These are phyloP conservation scores for Montipora sp. DNA, from an alignment of 64 coral and sea anemone species.

Conservation along the genomic window DNA sequence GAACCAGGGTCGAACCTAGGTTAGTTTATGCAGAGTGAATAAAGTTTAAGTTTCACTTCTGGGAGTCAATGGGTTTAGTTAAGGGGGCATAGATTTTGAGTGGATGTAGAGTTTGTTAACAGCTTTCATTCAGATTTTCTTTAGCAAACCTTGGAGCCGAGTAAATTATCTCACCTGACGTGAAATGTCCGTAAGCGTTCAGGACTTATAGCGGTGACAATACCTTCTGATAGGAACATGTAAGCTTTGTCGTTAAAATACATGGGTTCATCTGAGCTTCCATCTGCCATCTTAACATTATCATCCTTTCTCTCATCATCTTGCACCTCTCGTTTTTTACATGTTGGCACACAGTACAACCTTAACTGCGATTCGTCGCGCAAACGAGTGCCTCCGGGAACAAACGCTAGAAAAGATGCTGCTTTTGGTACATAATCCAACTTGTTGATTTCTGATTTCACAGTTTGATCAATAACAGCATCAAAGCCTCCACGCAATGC, in stretches of 20 bases:
- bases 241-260: not conserved
- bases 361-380: not conserved
- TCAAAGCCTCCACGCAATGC: not conserved
- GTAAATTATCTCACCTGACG: not conserved
- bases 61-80: too few species aligned
- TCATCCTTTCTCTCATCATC: not conserved
- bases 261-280: not conserved
- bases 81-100: too few species aligned
- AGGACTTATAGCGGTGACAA: not conserved
- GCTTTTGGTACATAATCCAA: not conserved
- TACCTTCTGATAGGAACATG: not conserved
- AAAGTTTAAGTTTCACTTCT: too few species aligned
- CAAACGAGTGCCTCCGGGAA: not conserved
- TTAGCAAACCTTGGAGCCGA: too few species aligned
- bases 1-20: too few species aligned
- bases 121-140: too few species aligned
- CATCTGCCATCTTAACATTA: not conserved
- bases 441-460: not conserved
- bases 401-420: constrained; percentile 21
- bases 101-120: too few species aligned
- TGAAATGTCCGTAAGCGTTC: not conserved
- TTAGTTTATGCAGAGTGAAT: too few species aligned
- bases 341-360: not conserved
- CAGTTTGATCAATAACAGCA: not conserved
- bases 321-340: not conserved